Evolutionary conservation across 2,797 vertebrate species (phyloP), one percentile per base, ranked within the genome.

Genomic region (Toxotes lorentzi): DNA sequence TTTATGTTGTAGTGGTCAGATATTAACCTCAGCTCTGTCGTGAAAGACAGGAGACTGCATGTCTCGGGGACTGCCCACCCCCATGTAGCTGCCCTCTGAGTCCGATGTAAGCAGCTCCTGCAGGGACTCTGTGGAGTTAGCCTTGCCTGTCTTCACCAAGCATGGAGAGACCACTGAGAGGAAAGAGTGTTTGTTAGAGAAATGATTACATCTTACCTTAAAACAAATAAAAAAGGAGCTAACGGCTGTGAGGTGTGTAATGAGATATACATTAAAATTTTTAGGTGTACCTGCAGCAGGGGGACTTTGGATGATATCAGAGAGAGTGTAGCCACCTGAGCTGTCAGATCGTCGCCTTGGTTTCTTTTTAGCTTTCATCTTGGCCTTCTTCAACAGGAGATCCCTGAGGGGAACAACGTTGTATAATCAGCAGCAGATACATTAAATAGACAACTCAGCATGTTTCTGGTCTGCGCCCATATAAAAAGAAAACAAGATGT

Each of bases 321-420:
- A 99, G 24, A 99, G 94, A 51, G 96, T 98, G 91, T 99, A 99
- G 47, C 98, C 98, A 71, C 97, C 98, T 63, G 97, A 98, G 90
- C 98, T 99, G 94, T 99, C 96, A 0, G 96, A 97, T 2, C 97
- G 96, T 58, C 96, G 95, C 54, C 97, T 95, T 63, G 96, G 95
- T 87, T 99, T 99, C 96, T 95, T 99, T 92, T 97, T 99, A 24
- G 96, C 96, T 88, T 96, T 99, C 27, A 94, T 92, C 94, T 98
- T 99, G 60, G 96, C 96, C 87, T 95, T 99, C 92, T 97, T 99
- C 45, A 97, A 91, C 66, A 97, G 91, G 19, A 90, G 92, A 89
- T 99, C 98, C 83, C 98, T 99, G 76, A 21, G 35, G 72, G 21
- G 23, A 19, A 61, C 23, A 66, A 66, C 21, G 66, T 58, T 34